Conservation (phyloP, 2,888 invertebrate genomes). For the Ornithoptera alexandrae region DNA sequence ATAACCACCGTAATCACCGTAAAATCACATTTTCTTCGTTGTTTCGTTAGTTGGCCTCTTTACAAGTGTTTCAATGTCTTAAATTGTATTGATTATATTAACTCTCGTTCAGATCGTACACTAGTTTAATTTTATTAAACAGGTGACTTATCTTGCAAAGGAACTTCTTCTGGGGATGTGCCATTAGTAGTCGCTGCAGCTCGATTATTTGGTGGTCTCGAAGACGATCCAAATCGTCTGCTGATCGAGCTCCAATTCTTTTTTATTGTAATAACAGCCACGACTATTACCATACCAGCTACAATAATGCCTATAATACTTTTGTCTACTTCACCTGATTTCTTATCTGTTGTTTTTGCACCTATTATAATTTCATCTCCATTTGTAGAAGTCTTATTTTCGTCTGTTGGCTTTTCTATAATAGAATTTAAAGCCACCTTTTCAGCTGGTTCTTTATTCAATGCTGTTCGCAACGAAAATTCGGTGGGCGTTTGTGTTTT, state of each 20-base stretch:
- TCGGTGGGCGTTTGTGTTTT: conserved; percentile 37
- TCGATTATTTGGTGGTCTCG: conserved; percentile 58
- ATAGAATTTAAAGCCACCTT: conserved; percentile 39
- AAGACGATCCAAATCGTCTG: conserved; percentile 62
- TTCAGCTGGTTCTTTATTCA: conserved; percentile 47
- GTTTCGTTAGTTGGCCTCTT: not conserved
- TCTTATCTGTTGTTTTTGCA: conserved; percentile 54
- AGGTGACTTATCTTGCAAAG: conserved; percentile 69
- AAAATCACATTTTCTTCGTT: conserved; percentile 8
- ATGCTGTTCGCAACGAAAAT: conserved; percentile 48
- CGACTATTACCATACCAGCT: conserved; percentile 74
- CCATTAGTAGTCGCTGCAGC: conserved; percentile 53
- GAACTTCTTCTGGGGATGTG: conserved; percentile 66
- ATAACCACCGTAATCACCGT: not conserved
- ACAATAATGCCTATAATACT: conserved; percentile 76
- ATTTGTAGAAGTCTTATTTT: conserved; percentile 30
- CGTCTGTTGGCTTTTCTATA: conserved; percentile 36
- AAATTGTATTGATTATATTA: not conserved
- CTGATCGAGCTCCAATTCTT: conserved; percentile 79
- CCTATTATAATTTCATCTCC: conserved; percentile 54
- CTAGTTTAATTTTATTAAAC: conserved; percentile 47
- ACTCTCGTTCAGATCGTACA: conserved; percentile 61
- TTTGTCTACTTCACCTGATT: conserved; percentile 75
- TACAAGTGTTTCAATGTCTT: not conserved
- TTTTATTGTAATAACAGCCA: conserved; percentile 76